Base-by-base conservation (phyloP, 2,797 vertebrate species). In the Lophotriccus pileatus region DNA sequence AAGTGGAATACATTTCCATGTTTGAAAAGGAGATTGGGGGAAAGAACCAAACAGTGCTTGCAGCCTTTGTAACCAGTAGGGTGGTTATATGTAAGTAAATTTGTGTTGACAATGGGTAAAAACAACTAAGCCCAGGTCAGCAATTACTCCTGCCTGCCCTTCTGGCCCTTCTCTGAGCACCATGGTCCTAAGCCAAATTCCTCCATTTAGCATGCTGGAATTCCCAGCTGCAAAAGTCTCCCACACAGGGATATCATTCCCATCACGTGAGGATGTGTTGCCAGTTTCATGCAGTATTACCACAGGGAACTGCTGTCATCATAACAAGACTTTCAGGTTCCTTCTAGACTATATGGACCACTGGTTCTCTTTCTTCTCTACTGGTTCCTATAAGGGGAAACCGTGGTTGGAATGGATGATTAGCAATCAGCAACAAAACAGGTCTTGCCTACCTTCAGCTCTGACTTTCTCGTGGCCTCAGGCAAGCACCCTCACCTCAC, bases 201-300 rank as follows among this genome's bases (percentile, higher is more conserved):
- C 5, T 80, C 14, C 16, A 19, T 30, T 62, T 52, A 41, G 5
- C 0, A 0, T 21, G 16, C 28, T 25, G 7, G 1, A 87, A 63
- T 68, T 68, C 41, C 19, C 4, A 70, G 36, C 12, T 75, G 41
- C 11, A 60, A 39, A 39, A 34, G 16, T 53, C 49, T 75, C 25
- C 17, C 7, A 2, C n/a, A 8, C 22, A 43, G 15, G 22, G 15
- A 24, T 5, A 3, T 43, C 56, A 22, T n/a, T 17, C 10, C 5
- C 19, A 12, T 73, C 9, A 8, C 1, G 1, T 28, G 9, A 75
- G n/a, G 32, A 39, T 23, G 3, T 32, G 2, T 37, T 66, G 9
- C 22, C 28, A 52, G 20, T 52, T 81, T 47, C 36, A 44, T 52
- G n/a, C 11, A 63, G 12, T 39, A 34, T 79, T 91, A 12, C 7